Base-by-base conservation (phyloP, 1,140 invertebrate genomes). In the Ceratoteleas bidentatus region DNA sequence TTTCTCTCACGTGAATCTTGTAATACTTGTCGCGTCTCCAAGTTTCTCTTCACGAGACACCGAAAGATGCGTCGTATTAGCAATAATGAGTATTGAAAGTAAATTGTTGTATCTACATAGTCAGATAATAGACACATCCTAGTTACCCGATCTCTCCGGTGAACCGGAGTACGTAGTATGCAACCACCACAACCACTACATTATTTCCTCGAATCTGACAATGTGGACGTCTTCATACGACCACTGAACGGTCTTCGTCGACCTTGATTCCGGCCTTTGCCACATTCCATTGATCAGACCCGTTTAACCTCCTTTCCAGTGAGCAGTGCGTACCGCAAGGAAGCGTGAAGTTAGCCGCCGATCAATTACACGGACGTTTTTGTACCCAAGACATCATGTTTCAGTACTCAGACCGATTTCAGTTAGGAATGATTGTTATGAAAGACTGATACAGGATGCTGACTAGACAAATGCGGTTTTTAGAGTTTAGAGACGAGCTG, bases 221-320 rank as follows among this genome's bases (percentile, higher is more conserved):
- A 76, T 75, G 74, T 70, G 69, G 76, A 85, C 78, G 60, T 80
- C 65, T 84, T 60, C 57, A 61, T 81, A 50, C 64, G 53, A 65
- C 52, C 49, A 79, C 65, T 75, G 54, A 69, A 82, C 54, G 49
- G 60, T 65, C 64, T 70, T 66, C 49, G 75, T 60, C 87, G 85
- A 86, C 86, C 87, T 88, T 87, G 85, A 84, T 87, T 88, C 85
- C 85, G 85, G 85, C 85, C 85, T 88, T 88, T 87, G 73, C 78
- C 81, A 85, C 85, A 87, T 88, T 88, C 86, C 85, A 68, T 68
- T 66, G 69, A 74, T 74, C 74, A 75, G 70, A 84, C 66, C 65
- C 76, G 69, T 84, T 85, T 77, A 79, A 78, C 84, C 85, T 88
- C 84, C 77, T 88, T 88, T 87, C 83, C 47, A 83, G 75, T 56